A percentile compares a stretch with the other conserved stretches of the same genome.
Evolutionary conservation across 2,113 vertebrate species (phyloP).

Genomic region (Melozone crissalis): DNA sequence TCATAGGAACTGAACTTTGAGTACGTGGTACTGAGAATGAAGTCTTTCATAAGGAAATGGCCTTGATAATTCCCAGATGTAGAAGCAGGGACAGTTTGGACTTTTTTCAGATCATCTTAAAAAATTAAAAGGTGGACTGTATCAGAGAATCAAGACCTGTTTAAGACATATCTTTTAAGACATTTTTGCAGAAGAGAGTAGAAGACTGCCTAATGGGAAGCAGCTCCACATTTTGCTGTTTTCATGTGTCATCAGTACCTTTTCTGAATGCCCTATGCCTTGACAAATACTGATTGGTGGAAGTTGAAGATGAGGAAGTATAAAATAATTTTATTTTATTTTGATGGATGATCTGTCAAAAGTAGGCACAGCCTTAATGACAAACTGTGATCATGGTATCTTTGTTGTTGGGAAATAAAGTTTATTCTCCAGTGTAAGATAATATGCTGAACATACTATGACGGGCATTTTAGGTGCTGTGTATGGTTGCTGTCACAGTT

Average conservation of each 20-base stretch:
- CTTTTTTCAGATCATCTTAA: neutral
- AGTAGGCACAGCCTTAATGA: neutral
- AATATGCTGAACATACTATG: neutral
- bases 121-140: neutral
- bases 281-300: neutral
- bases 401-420: neutral
- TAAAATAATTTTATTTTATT: neutral
- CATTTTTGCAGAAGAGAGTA: neutral
- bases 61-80: neutral
- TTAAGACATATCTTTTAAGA: neutral
- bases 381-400: neutral
- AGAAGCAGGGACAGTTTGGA: neutral
- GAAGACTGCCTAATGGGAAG: neutral
- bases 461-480: neutral
- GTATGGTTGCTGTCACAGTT: neutral
- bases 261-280: neutral
- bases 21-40: rapidly evolving
- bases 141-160: neutral
- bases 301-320: neutral
- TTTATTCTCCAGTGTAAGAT: neutral
- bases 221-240: neutral
- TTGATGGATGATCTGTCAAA: neutral
- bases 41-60: neutral
- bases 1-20: neutral
- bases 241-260: neutral